A percentile compares a stretch with the other conserved stretches of the same genome.
Conservation (phyloP, 2,888 invertebrate species). For the Chirona hameri region DNA sequence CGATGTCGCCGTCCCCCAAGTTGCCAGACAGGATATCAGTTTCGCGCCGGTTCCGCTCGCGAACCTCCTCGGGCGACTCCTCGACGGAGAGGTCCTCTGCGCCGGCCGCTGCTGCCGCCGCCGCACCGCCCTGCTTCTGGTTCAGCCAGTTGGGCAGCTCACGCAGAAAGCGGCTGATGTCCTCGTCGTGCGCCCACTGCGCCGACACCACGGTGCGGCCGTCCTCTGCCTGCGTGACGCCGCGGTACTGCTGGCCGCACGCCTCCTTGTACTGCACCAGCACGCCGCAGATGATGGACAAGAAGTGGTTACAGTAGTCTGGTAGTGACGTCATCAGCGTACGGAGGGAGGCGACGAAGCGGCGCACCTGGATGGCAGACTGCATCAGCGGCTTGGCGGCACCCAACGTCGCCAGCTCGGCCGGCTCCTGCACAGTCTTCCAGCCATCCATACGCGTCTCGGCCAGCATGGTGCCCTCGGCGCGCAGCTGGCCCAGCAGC, state of each 20-base stretch:
- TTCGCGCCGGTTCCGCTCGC: constrained; percentile 68
- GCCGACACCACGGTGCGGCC: constrained; percentile 62
- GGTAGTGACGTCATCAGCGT: constrained; percentile 67
- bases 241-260: constrained; percentile 67
- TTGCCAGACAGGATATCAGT: constrained; percentile 91
- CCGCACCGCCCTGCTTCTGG: constrained; percentile 51
- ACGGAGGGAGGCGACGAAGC: constrained; percentile 62
- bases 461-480: constrained; percentile 60
- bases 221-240: constrained; percentile 74
- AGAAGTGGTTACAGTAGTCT: constrained; percentile 68
- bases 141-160: constrained; percentile 75
- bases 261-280: constrained; percentile 61
- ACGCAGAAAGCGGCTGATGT: constrained; percentile 86
- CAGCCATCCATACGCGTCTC: constrained; percentile 73
- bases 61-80: constrained; percentile 41
- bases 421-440: constrained; percentile 67
- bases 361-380: constrained; percentile 68
- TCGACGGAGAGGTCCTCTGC: constrained; percentile 36
- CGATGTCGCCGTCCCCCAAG: constrained; percentile 79
- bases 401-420: constrained; percentile 61
- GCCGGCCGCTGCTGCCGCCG: constrained; percentile 34
- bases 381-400: constrained; percentile 62
- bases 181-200: constrained; percentile 89
- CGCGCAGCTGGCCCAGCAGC: constrained; percentile 73
- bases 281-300: constrained; percentile 66